phyloP scores from a whole-genome alignment of 2,113 vertebrate genomes.

The Falco punctatus region DNA sequence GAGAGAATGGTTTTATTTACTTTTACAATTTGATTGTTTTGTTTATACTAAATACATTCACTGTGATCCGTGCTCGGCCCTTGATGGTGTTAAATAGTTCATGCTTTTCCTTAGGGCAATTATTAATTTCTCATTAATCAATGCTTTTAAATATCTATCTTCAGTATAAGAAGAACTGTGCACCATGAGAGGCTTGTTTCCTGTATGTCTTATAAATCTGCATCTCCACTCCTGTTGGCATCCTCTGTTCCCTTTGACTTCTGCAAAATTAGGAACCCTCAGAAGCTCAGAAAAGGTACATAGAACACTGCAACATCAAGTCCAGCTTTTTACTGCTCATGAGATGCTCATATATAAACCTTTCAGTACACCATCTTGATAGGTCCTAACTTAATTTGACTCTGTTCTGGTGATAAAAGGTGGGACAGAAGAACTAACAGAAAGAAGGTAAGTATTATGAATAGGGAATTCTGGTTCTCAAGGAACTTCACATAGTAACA shows the following conservation, averaged over 20 bases:
- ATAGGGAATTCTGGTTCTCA: neutral
- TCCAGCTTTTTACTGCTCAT: neutral
- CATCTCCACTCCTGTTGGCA: neutral
- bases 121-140: slow-evolving; percentile 23
- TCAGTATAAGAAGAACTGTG: neutral
- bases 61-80: neutral
- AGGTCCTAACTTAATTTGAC: neutral
- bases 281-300: neutral
- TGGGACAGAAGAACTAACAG: neutral
- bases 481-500: neutral
- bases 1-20: neutral
- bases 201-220: neutral
- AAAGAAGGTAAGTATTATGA: neutral
- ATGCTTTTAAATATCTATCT: neutral
- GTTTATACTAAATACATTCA: neutral
- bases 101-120: neutral
- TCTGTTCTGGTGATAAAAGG: neutral
- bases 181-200: neutral
- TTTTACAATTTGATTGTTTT: neutral
- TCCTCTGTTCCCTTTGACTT: neutral
- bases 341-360: neutral
- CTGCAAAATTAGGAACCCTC: neutral
- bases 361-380: neutral
- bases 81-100: neutral
- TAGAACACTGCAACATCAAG: neutral